Evolutionary conservation across 2,113 vertebrate species (phyloP).

Genomic region (Setophaga kirtlandii): DNA sequence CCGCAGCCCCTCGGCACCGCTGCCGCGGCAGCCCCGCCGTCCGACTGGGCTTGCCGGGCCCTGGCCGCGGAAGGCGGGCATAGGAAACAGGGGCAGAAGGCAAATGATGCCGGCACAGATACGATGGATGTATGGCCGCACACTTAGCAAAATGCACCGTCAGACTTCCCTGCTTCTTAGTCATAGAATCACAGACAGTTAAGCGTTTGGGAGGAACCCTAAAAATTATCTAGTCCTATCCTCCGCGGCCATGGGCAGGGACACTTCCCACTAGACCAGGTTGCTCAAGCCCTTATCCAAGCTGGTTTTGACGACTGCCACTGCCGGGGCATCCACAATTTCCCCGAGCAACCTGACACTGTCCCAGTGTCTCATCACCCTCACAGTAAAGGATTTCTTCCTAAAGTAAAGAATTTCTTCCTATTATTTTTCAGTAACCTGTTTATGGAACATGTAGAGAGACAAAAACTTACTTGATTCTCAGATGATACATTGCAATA

Average conservation of each 20-base stretch:
- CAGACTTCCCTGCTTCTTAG: neutral
- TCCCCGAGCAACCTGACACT: neutral
- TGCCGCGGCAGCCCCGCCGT: neutral
- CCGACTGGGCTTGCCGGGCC: no score
- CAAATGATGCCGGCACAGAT: fast-evolving
- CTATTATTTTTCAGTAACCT: neutral
- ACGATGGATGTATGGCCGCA: fast-evolving
- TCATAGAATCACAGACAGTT: neutral
- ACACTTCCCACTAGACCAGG: neutral
- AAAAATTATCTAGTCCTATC: neutral
- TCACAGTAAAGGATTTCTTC: neutral
- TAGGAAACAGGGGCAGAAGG: fast-evolving
- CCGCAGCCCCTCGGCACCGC: neutral
- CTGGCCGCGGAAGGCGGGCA: fast-evolving
- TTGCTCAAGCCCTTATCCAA: neutral
- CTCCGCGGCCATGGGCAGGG: neutral
- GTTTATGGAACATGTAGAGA: neutral
- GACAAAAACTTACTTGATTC: neutral
- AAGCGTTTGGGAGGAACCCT: neutral
- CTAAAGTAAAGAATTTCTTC: neutral
- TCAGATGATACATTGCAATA: neutral
- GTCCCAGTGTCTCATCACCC: neutral
- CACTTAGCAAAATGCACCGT: neutral
- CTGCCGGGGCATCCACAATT: no score
- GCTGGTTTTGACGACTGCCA: neutral